Evolutionary conservation across 2,797 vertebrate species (phyloP), one percentile per base, ranked within the genome.

Genomic region (Pseudotriccus pelzelni): DNA sequence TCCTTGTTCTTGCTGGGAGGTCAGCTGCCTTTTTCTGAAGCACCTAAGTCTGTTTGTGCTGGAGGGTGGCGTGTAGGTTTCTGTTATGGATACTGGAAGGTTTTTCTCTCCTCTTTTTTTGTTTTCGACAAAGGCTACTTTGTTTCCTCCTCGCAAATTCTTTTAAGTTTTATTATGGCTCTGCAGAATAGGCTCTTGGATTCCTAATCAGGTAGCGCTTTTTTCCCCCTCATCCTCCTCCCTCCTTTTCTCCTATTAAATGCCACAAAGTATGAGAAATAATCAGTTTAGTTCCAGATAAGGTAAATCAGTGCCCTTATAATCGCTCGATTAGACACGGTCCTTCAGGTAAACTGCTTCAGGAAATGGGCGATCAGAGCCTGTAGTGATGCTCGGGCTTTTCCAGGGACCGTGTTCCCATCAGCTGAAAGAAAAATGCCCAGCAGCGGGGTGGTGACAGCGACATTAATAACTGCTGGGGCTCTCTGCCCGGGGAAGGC

Each of bases 221-320:
- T 96, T 14, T 9, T 16, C 52, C 73, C 84, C 87, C 75, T 55
- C 86, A 18, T 77, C 87, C 80, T 84, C 91, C 93, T 95, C 94
- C 81, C 87, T 79, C 70, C 52, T 84, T 82, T 96, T 94, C 92
- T 93, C 63, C 79, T 91, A 67, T 91, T 94, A 96, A 97, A 91
- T 91, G 46, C 84, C 96, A 77, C 87, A 89, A 59, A 96, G 86
- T 92, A 91, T 91, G 82, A 97, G 97, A 96, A 96, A 97, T 96
- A 97, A 97, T 97, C 94, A 86, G 87, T 95, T 98, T 97, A 97
- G 96, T 98, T 97, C 97, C 97, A 97, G 97, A 97, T 95, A 97
- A 97, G 97, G 95, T 95, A 88, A 93, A 97, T 97, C 94, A 96
- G 41, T 34, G 58, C 94, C 87, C 93, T 95, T 78, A 95, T 98